A percentile compares a stretch with the other conserved stretches of the same genome.
These are phyloP conservation scores for Cyanoderma ruficeps DNA, from an alignment of 2,113 vertebrate genomes.

Conservation along the genomic window DNA sequence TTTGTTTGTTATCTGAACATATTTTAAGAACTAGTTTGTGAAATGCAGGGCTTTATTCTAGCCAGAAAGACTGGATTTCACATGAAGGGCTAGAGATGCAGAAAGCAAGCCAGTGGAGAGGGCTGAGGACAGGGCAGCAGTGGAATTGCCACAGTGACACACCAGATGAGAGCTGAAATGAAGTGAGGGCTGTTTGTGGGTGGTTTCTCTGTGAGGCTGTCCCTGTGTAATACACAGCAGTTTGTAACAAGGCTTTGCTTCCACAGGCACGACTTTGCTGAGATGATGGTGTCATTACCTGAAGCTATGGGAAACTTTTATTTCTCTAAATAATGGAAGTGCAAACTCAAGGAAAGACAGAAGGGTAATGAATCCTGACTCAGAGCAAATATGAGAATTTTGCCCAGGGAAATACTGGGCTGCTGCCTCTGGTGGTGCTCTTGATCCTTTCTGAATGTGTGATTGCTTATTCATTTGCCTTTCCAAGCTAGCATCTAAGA, in stretches of 20 bases:
- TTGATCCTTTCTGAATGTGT: not conserved
- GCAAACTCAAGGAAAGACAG: not conserved
- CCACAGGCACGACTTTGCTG: not conserved
- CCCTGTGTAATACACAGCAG: not conserved
- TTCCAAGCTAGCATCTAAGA: not conserved
- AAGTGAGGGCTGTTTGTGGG: not conserved
- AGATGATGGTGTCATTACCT: not conserved
- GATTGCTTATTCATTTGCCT: constrained; percentile 10
- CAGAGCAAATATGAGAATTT: not conserved
- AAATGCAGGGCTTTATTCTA: not conserved
- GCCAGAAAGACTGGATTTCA: not conserved
- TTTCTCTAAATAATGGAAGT: not conserved
- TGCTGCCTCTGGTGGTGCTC: not conserved
- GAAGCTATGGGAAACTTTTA: not conserved
- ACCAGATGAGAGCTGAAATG: not conserved
- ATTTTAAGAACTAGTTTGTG: not conserved
- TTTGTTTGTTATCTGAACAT: not conserved
- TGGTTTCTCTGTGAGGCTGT: not conserved
- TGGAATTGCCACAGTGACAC: not conserved
- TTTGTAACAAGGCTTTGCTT: not conserved
- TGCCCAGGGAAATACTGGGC: not conserved
- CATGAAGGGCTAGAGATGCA: not conserved
- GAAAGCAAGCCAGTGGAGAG: not conserved
- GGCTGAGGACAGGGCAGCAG: not conserved
- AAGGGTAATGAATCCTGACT: not conserved